Evolutionary conservation across 64 coral and sea anemone species (phyloP), one percentile per base, ranked within the genome.

Genomic region (Astreopora myriophthalma): DNA sequence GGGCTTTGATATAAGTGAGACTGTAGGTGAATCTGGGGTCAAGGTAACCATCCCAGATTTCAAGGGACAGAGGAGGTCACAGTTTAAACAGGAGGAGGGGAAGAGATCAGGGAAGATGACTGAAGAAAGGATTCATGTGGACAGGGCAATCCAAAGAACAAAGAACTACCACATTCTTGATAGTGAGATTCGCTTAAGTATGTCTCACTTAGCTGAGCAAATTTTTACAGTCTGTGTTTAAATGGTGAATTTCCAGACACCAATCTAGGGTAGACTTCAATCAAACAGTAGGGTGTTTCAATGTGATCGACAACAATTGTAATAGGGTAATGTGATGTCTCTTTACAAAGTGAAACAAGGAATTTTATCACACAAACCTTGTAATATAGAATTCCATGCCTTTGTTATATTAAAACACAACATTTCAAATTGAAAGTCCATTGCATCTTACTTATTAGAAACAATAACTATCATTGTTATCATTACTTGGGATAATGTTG

Each of bases 41-140:
- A 86, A 49, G 49, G 73, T 93, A 16, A 93, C 80, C 46, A 87
- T 87, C 70, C 91, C 91, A 79, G 80, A 85, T 86, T 93, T 92
- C 57, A 83, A 74, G 40, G 81, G 81, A 30, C 87, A 79, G 75
- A 84, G 85, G 37, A 86, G 84, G 39, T 81, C 92, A 71, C 85
- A 94, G 36, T 44, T 88, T 10, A 87, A 86, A 39, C 73, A 87
- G 84, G 36, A 38, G 80, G 85, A 94, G 44, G 92, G 74, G 60
- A 82, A 82, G 40, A 52, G 75, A 86, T 87, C 85, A 74, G 70
- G 75, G 87, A 94, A 72, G 61, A 88, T 94, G 39, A 76, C 92
- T 46, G 76, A 87, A 23, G 85, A 65, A 34, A 80, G 92, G 65
- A 88, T 88, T 48, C 92, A 93, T 88, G 92, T 93, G 13, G 80